Evolutionary conservation across 1,140 invertebrate species (phyloP).

Genomic region (Ceratina calcarata): DNA sequence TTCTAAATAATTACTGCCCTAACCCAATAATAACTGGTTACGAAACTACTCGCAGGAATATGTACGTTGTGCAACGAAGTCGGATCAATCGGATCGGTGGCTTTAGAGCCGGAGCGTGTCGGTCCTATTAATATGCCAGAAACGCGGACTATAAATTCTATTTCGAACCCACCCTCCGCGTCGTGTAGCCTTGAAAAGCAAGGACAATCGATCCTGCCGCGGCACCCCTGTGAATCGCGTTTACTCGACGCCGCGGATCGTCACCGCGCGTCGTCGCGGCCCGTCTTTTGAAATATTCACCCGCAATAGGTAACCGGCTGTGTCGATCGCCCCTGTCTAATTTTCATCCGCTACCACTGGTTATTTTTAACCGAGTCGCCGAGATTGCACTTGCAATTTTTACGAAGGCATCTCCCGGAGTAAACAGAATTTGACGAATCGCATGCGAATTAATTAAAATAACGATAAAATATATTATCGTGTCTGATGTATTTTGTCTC

Average conservation of each 20-base stretch:
- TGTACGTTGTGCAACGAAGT: too few species aligned
- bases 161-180: constrained; percentile 32
- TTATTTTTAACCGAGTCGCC: not conserved
- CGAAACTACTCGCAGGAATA: too few species aligned
- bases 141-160: constrained; percentile 65
- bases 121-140: constrained; percentile 65
- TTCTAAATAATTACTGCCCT: too few species aligned
- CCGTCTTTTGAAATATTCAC: constrained; percentile 55
- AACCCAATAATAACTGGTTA: too few species aligned
- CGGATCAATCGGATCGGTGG: constrained; percentile 12
- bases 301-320: not conserved
- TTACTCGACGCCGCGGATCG: too few species aligned
- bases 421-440: not conserved
- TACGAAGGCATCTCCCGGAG: not conserved
- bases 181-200: constrained; percentile 60
- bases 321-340: constrained; percentile 29
- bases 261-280: not conserved
- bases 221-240: constrained; percentile 40
- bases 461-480: too few species aligned
- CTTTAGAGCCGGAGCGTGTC: not conserved
- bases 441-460: not conserved
- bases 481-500: too few species aligned
- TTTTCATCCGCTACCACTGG: not conserved
- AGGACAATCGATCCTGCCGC: constrained; percentile 65
- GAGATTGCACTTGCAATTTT: constrained; percentile 19